phyloP scores from a whole-genome alignment of 2,113 vertebrate genomes.

The Eleginops maclovinus region DNA sequence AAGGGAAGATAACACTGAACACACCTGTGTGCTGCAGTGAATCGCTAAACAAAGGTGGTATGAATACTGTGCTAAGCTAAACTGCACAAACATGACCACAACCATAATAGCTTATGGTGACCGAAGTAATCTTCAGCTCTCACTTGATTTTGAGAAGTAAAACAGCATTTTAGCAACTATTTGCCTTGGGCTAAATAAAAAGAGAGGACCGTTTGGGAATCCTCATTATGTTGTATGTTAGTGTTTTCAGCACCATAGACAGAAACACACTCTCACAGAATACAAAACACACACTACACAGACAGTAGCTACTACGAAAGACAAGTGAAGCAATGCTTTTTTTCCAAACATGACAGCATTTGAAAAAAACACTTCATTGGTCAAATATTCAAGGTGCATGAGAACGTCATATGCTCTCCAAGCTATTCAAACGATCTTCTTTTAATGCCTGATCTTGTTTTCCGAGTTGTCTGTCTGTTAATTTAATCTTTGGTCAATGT shows the following conservation, averaged over 20 bases:
- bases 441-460: constrained; percentile 62
- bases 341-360: constrained; percentile 24
- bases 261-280: constrained; percentile 39
- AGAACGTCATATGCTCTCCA: constrained; percentile 40
- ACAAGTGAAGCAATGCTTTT: not conserved
- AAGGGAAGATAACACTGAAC: constrained; percentile 40
- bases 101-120: not conserved
- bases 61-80: constrained; percentile 10
- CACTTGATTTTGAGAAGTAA: not conserved
- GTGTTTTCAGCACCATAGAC: constrained; percentile 69
- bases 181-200: not conserved
- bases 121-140: too few species aligned
- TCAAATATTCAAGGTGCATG: constrained; percentile 48
- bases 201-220: not conserved
- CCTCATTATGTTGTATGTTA: not conserved
- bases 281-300: not conserved
- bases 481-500: constrained; percentile 73
- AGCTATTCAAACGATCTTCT: constrained; percentile 37
- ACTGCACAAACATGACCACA: constrained; percentile 22
- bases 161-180: not conserved
- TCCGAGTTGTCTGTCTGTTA: constrained; percentile 59
- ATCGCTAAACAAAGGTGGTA: constrained; percentile 29
- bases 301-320: not conserved
- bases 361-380: constrained; percentile 48
- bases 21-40: constrained; percentile 35